These are phyloP conservation scores for Petrolisthes manimaculis DNA, from an alignment of 2,888 invertebrate species.

Conservation along the genomic window DNA sequence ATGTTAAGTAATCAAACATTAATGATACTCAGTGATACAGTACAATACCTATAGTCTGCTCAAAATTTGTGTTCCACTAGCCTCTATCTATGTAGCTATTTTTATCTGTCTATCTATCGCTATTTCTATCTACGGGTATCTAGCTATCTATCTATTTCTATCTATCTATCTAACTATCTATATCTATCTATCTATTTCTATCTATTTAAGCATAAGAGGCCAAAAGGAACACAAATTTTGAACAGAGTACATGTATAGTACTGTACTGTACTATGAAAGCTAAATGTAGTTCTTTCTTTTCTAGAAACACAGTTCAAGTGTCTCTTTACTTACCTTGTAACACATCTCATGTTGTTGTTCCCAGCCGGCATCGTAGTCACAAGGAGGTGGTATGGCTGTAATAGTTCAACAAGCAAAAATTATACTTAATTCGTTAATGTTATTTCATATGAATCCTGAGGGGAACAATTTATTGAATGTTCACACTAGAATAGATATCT, in stretches of 20 bases:
- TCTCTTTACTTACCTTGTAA: conserved; percentile 14
- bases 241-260: no score
- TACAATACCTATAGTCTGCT: no score
- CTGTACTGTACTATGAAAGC: neutral
- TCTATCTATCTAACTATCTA: neutral
- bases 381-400: neutral
- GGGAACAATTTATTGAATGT: no score
- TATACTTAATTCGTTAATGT: neutral
- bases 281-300: neutral
- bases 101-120: no score
- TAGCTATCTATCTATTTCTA: neutral
- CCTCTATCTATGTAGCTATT: no score
- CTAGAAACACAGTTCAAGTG: neutral
- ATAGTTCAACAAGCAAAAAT: neutral
- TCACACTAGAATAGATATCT: neutral
- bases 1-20: no score
- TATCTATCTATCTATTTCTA: conserved; percentile 27
- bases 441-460: neutral
- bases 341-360: conserved; percentile 1
- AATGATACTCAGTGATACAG: no score
- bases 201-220: no score
- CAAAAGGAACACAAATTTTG: no score
- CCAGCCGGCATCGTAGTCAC: conserved; percentile 17
- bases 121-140: no score
- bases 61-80: no score